phyloP scores from a whole-genome alignment of 2,113 vertebrate species.

The Podarcis cretensis region DNA sequence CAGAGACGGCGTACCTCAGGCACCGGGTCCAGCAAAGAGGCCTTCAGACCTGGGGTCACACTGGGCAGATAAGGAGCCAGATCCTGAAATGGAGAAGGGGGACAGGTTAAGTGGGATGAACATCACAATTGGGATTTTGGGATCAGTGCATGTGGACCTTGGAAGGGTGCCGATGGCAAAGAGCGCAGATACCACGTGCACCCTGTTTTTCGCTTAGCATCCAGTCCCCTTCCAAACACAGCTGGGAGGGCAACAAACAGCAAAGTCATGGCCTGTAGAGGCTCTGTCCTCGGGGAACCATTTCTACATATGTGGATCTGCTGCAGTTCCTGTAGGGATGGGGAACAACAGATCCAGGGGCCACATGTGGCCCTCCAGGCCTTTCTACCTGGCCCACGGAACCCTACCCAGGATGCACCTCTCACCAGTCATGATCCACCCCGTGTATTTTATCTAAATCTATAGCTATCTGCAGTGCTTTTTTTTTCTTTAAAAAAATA shows the following conservation, averaged over 20 bases:
- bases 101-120: accelerated
- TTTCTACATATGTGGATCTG: neutral
- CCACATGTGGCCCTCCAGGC: too few species aligned
- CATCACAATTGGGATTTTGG: neutral
- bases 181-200: neutral
- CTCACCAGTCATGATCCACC: too few species aligned
- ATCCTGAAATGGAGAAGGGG: conserved; percentile 80
- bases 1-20: conserved; percentile 84
- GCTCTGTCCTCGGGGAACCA: neutral
- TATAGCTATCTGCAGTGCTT: too few species aligned
- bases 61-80: conserved; percentile 96
- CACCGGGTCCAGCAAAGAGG: conserved; percentile 94
- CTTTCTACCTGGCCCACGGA: too few species aligned
- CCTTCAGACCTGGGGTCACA: conserved; percentile 94
- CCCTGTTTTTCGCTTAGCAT: too few species aligned
- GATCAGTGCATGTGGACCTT: neutral
- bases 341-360: too few species aligned
- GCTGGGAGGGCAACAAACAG: neutral
- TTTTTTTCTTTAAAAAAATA: too few species aligned
- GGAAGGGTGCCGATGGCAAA: conserved; percentile 1
- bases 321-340: neutral
- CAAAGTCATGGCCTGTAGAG: neutral
- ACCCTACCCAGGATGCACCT: too few species aligned
- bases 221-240: too few species aligned
- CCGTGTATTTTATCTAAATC: too few species aligned